These are phyloP conservation scores for Rhopalosiphum nymphaeae DNA, from an alignment of 2,888 invertebrate genomes.

Conservation along the genomic window DNA sequence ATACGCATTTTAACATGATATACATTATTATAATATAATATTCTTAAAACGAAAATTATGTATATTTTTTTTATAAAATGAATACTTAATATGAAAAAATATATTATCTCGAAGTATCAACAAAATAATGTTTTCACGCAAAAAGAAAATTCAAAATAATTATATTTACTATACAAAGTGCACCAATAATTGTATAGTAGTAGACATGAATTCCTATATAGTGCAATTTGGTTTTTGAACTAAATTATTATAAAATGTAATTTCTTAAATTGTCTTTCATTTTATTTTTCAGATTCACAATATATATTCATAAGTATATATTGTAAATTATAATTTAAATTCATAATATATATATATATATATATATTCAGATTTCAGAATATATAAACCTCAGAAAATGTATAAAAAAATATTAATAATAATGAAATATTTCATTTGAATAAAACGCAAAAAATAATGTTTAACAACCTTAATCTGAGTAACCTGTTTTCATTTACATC, in stretches of 20 bases:
- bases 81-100: background rate
- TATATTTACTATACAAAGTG: background rate
- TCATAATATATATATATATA: too few relatives aligned
- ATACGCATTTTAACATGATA: background rate
- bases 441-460: background rate
- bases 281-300: background rate
- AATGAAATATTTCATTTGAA: background rate
- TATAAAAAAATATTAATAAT: background rate
- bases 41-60: background rate
- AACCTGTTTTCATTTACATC: background rate
- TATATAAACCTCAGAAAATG: background rate
- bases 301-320: too few relatives aligned
- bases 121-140: background rate
- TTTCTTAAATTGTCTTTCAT: too few relatives aligned
- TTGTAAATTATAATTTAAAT: too few relatives aligned
- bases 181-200: background rate
- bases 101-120: background rate
- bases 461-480: background rate
- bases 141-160: background rate
- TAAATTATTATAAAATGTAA: background rate
- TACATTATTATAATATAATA: background rate
- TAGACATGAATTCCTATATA: background rate
- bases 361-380: too few relatives aligned
- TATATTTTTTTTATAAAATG: background rate
- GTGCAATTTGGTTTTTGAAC: background rate